Evolutionary conservation across 2,797 vertebrate species (phyloP).

Genomic region (Cynopterus sphinx): DNA sequence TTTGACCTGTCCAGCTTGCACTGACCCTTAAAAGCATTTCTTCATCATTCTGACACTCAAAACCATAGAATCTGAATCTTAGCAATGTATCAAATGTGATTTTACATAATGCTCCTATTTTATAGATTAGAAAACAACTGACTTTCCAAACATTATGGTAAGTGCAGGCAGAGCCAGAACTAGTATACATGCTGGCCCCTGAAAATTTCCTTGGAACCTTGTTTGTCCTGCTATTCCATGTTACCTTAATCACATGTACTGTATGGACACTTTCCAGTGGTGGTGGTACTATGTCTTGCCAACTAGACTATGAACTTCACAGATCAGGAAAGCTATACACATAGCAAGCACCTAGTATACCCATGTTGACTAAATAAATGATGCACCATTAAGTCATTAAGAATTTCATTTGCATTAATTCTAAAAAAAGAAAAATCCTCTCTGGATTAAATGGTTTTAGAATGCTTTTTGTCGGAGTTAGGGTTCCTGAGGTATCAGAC

Average conservation of each 20-base stretch:
- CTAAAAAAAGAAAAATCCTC: background rate
- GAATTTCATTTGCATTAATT: background rate
- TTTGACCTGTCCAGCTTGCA: background rate
- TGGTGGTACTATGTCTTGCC: background rate
- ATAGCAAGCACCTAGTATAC: background rate
- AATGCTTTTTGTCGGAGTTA: background rate
- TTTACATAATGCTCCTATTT: background rate
- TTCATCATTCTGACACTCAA: background rate
- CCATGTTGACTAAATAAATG: background rate
- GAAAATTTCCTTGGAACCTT: background rate
- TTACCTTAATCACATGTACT: background rate
- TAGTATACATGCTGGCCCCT: background rate
- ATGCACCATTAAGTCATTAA: background rate
- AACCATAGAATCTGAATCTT: background rate
- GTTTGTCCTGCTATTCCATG: background rate
- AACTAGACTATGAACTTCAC: background rate
- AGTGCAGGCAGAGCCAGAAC: background rate
- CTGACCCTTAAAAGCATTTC: background rate
- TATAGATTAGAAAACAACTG: background rate
- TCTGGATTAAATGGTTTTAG: background rate
- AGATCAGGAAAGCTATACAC: background rate
- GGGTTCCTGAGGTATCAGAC: background rate
- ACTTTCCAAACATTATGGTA: background rate
- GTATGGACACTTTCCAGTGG: background rate
- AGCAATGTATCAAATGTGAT: background rate